Conservation (phyloP, 2,113 vertebrate genomes). For the Ariopsis seemanni region DNA sequence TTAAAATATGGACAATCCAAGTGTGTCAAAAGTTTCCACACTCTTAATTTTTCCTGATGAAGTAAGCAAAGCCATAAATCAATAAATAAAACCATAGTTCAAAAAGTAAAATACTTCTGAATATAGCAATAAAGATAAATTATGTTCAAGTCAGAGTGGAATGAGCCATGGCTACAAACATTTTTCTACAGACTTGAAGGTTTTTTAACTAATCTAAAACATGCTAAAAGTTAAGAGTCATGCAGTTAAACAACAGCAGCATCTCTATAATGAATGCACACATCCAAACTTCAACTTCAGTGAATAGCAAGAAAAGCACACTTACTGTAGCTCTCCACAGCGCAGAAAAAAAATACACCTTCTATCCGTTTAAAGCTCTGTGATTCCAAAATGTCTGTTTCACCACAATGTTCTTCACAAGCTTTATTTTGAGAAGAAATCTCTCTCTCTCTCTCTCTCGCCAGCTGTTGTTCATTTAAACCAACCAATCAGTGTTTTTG, state of each 20-base stretch:
- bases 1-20: not conserved
- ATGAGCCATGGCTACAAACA: not conserved
- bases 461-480: constrained; percentile 47
- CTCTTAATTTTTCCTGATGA: not conserved
- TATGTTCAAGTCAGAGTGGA: not conserved
- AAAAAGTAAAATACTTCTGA: not conserved
- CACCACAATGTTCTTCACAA: not conserved
- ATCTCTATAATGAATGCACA: not conserved
- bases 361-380: not conserved
- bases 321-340: not conserved
- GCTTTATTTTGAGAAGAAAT: constrained; percentile 15
- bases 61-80: not conserved
- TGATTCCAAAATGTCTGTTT: not conserved
- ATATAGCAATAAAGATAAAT: not conserved
- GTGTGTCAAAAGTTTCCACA: not conserved
- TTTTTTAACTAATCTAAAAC: not conserved
- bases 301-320: not conserved
- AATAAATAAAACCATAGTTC: not conserved
- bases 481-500: constrained; percentile 36
- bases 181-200: not conserved
- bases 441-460: not conserved
- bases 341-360: not conserved
- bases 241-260: not conserved
- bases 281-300: not conserved
- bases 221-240: not conserved